Conservation (phyloP, 1,140 invertebrate species). For the Brachionus paranguensis region DNA sequence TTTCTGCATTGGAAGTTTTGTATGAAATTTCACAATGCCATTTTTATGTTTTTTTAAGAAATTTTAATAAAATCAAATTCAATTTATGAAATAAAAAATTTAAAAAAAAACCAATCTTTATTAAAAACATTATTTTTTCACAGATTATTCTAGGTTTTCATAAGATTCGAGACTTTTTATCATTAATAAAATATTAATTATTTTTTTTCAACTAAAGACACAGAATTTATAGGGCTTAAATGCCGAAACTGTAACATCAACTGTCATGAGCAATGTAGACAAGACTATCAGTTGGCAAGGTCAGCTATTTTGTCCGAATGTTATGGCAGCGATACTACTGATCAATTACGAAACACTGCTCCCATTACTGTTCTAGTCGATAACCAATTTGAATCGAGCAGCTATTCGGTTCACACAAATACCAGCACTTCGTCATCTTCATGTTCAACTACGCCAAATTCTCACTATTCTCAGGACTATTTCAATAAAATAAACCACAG, state of each 20-base stretch:
- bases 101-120: too few species aligned
- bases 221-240: not conserved
- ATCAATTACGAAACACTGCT: not conserved
- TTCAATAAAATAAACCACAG: not conserved
- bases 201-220: not conserved
- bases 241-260: not conserved
- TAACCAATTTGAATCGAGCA: not conserved
- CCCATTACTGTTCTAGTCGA: not conserved
- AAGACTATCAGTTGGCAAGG: not conserved
- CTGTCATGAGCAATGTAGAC: constrained; percentile 26
- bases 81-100: too few species aligned
- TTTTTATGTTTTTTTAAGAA: too few species aligned
- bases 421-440: constrained; percentile 12
- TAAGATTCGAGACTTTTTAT: too few species aligned
- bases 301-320: not conserved
- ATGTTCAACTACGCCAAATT: constrained; percentile 38
- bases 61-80: too few species aligned
- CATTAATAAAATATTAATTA: too few species aligned
- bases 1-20: too few species aligned
- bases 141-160: too few species aligned
- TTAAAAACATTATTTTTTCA: too few species aligned
- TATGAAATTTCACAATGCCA: too few species aligned
- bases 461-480: not conserved
- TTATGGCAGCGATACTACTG: not conserved
- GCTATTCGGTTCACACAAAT: constrained; percentile 12